Conservation (phyloP, 2,888 invertebrate species). For the Cactoblastis cactorum region DNA sequence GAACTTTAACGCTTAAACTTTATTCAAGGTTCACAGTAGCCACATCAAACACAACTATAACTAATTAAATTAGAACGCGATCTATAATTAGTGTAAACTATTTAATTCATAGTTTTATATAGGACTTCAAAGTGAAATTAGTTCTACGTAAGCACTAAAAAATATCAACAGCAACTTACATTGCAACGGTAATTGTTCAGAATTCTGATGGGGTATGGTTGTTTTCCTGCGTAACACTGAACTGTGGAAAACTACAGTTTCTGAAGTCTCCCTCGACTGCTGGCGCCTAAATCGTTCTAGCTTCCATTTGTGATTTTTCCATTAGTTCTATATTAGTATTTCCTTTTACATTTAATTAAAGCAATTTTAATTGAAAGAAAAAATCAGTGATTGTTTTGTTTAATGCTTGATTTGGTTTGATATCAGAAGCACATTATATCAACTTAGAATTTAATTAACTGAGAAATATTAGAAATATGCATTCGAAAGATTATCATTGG, state of each 20-base stretch:
- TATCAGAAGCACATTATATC: too few relatives aligned
- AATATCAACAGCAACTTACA: conserved; percentile 9
- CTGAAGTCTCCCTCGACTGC: conserved; percentile 6
- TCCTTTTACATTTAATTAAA: too few relatives aligned
- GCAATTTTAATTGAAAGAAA: too few relatives aligned
- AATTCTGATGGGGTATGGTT: background rate
- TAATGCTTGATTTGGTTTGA: too few relatives aligned
- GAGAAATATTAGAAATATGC: background rate
- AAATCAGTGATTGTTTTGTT: too few relatives aligned
- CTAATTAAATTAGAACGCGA: background rate
- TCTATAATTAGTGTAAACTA: background rate
- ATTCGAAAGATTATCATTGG: background rate
- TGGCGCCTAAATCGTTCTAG: conserved; percentile 1
- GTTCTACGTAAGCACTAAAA: conserved; percentile 9
- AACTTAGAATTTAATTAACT: too few relatives aligned
- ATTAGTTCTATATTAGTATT: background rate
- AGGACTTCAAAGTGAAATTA: conserved; percentile 17
- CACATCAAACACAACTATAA: background rate
- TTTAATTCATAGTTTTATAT: too few relatives aligned
- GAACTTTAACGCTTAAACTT: conserved; percentile 18
- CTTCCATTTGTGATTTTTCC: background rate
- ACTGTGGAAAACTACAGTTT: background rate
- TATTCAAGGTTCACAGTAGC: background rate
- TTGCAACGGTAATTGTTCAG: background rate
- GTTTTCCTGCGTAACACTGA: background rate